Evolutionary conservation across 1,140 invertebrate genomes (phyloP), one percentile per base, ranked within the genome.

Genomic region (Neocloeon triangulifer): DNA sequence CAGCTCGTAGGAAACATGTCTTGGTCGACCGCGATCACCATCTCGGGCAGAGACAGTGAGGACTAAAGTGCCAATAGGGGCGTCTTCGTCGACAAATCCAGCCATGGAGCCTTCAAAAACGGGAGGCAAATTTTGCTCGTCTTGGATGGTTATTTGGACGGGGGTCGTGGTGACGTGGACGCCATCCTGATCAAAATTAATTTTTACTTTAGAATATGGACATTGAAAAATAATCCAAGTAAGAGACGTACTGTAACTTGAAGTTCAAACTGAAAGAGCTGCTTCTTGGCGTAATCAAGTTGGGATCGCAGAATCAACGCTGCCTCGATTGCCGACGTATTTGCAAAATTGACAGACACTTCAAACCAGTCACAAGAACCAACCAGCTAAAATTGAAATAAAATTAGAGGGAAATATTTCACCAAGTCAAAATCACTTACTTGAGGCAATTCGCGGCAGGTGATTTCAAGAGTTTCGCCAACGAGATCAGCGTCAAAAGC

Each of bases 131-230:
- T 84, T 78, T 53, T 82, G 78, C 9, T 82, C 66, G 48, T 89
- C 81, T 26, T 66, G 59, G 1, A 89, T 69, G 36, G 69, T 69
- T 13, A 86, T 67, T 45, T 73, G 69, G 5, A 86, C 68, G 8
- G 59, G 65, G 0, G 73, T 69, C 2, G 64, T 69, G 1, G 66
- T 69, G 36, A 67, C 69, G 41, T 78, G 67, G 5, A 58, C 56
- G 0, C 81, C 84, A 52, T 89, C 82, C 77, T 82, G 47, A 6
- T n/a, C n/a, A n/a, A n/a, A n/a, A n/a, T n/a, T n/a, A n/a, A n/a
- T n/a, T n/a, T n/a, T n/a, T n/a, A n/a, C n/a, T n/a, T n/a, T n/a
- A n/a, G n/a, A n/a, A 39, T 29, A 13, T 20, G 32, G 25, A 17
- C 32, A 1, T 26, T 23, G 5, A 30, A 30, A 25, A 30, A 3